Percentiles rank a stretch among this genome's conserved stretches.
Evolutionary conservation across 2,888 invertebrate species (phyloP).

Genomic region (Drosophila monieri): DNA sequence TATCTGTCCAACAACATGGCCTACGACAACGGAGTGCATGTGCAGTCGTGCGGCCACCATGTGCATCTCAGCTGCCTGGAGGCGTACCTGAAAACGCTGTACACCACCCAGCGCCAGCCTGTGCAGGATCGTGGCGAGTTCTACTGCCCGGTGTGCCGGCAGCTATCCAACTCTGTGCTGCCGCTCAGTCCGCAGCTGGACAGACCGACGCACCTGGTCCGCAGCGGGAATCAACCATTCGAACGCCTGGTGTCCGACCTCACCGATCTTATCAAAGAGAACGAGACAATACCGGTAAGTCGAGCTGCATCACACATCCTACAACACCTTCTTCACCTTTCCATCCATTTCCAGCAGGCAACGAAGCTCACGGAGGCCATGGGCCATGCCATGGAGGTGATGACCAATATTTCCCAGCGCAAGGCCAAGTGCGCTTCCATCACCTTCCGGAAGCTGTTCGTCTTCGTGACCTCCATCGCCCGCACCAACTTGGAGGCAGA

Average conservation of each 20-base stretch:
- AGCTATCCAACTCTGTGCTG: conserved; percentile 94
- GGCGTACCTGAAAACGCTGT: conserved; percentile 94
- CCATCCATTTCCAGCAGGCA: conserved; percentile 84
- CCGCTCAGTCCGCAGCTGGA: conserved; percentile 91
- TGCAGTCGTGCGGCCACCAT: conserved; percentile 98
- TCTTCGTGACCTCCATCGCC: conserved; percentile 94
- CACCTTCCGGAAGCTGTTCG: conserved; percentile 90
- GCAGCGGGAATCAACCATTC: conserved; percentile 85
- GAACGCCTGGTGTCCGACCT: conserved; percentile 84
- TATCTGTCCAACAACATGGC: conserved; percentile 91
- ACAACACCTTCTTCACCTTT: too few relatives aligned
- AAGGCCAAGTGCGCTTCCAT: conserved; percentile 89
- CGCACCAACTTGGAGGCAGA: conserved; percentile 97
- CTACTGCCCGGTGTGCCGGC: conserved; percentile 97
- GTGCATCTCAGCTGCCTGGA: conserved; percentile 97
- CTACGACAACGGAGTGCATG: conserved; percentile 96
- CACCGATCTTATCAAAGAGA: conserved; percentile 87
- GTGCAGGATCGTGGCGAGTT: conserved; percentile 94
- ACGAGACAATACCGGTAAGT: conserved; percentile 88
- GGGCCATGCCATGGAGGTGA: conserved; percentile 96
- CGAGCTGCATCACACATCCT: background rate
- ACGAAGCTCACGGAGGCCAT: conserved; percentile 93
- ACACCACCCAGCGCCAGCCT: conserved; percentile 90
- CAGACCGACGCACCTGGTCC: conserved; percentile 87
- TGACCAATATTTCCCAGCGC: conserved; percentile 93